Evolutionary conservation across 2,888 invertebrate genomes (phyloP).

Genomic region (Caenorhabditis sp.): DNA sequence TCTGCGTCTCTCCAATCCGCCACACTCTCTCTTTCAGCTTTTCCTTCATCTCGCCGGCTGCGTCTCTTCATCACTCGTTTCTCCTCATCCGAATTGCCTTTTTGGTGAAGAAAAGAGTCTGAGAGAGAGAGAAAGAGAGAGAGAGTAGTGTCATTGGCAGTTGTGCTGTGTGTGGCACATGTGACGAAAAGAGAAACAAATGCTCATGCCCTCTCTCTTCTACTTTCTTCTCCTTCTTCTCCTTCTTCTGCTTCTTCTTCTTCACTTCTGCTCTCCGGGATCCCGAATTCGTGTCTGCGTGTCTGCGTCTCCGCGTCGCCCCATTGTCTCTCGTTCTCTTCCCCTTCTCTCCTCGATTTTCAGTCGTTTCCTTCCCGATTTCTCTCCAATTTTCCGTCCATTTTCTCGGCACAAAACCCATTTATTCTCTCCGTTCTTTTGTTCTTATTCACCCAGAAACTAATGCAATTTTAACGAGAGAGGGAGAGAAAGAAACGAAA

Average conservation of each 20-base stretch:
- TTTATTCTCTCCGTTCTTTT: conserved; percentile 13
- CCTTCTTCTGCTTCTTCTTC: conserved; percentile 7
- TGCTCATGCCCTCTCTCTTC: too few species aligned
- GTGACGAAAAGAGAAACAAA: conserved; percentile 48
- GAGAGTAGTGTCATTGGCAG: conserved; percentile 62
- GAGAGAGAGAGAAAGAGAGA: too few species aligned
- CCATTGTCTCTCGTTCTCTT: conserved; percentile 7
- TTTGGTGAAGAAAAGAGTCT: conserved; percentile 40
- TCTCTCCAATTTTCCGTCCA: conserved; percentile 2
- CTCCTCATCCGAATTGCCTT: conserved; percentile 55
- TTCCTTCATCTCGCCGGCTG: conserved; percentile 26
- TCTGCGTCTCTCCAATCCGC: conserved; percentile 32
- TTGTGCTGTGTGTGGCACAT: conserved; percentile 28
- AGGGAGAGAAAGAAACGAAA: not conserved
- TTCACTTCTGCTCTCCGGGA: conserved; percentile 9
- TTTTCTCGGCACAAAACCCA: conserved; percentile 5
- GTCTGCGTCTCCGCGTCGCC: conserved; percentile 2
- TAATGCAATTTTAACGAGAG: conserved; percentile 26
- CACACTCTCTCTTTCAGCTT: conserved; percentile 20
- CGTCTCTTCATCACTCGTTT: conserved; percentile 28
- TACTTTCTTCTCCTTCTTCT: conserved; percentile 14
- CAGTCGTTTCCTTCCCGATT: conserved; percentile 6
- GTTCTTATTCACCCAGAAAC: conserved; percentile 24
- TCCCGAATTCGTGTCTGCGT: conserved; percentile 6
- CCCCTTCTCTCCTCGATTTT: conserved; percentile 9